Evolutionary conservation across 2,888 invertebrate genomes (phyloP), one percentile per base, ranked within the genome.

Genomic region (Lampropteryx suffumata): DNA sequence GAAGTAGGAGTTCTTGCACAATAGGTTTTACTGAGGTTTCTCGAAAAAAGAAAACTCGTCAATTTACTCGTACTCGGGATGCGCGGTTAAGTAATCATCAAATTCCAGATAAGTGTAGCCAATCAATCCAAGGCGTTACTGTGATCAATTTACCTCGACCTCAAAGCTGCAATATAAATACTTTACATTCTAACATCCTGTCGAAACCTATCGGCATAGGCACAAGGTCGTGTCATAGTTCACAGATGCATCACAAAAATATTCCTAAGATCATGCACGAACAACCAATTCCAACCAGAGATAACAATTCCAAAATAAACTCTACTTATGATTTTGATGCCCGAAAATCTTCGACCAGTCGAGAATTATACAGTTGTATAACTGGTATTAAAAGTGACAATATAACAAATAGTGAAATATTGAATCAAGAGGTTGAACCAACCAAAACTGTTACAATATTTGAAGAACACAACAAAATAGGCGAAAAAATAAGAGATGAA

Each of bases 361-460:
- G 8, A 26, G 47, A 52, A 34, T 26, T 48, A n/a, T 48, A 6
- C 21, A 50, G 21, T 29, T 27, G 12, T 29, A 12, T 12, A 13
- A 12, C 40, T 32, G 13, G 34, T n/a, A 48, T 36, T 43, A 45
- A 45, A 1, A 40, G 24, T 3, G 29, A 8, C 0, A 50, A 40
- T 8, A 35, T 47, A 44, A 39, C 44, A 0, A 36, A 46, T 6
- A 64, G 57, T 40, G 9, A 52, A 12, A 11, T 44, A 5, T 53
- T 49, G 0, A 44, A 58, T 2, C 55, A 56, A 34, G 39, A 54
- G 9, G 36, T 54, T 0, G 55, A 57, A 34, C 37, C 55, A 0
- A 48, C 46, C 3, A 57, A 62, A 39, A 61, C 61, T 1, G 46
- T 54, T 8, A 59, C 57, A 0, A 37, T 56, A 13, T 29, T 55